Evolutionary conservation across 2,888 invertebrate genomes (phyloP), one percentile per base, ranked within the genome.

Genomic region (Chorisops tibialis): DNA sequence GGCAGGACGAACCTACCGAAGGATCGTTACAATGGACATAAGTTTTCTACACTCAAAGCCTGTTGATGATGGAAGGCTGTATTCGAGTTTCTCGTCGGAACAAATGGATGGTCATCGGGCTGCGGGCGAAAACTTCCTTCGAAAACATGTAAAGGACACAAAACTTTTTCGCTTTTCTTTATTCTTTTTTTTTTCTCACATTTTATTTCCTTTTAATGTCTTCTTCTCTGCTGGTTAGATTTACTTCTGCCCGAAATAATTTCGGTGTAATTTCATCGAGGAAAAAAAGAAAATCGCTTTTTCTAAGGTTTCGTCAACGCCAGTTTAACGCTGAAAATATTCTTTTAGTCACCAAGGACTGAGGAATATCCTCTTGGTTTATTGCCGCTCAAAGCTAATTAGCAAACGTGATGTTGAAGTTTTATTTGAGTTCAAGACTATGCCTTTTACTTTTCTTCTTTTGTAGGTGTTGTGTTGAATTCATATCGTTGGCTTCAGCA

Each of bases 341-440:
- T 30, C 30, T 30, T 30, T 30, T 30, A 30, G 30, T 30, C 30
- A 9, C 30, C 9, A 30, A 52, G 21, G 51, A 52, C 38, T 21
- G 6, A 38, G 24, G 56, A 6, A 11, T 6, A 30, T 60, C 63
- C 30, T 45, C 50, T 49, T 47, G 38, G 60, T 63, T 63, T 63
- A 63, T 63, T 63, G 50, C 63, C 39, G 30, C 63, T 60, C 45
- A 48, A 63, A 60, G 63, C 63, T 63, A 63, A 63, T 63, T 63
- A 63, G 48, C 60, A 59, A 56, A 63, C 63, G 63, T 63, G 63
- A 63, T 63, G 60, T 49, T 63, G 30, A 54, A 63, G 41, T 56
- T 63, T 63, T 54, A 60, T 54, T 60, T 16, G 60, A 54, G 41
- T 63, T 63, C 18, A 38, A 37, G 39, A 52, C 51, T n/a, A n/a